Evolutionary conservation across 2,888 invertebrate species (phyloP), one percentile per base, ranked within the genome.

Genomic region (Aphidius colemani): DNA sequence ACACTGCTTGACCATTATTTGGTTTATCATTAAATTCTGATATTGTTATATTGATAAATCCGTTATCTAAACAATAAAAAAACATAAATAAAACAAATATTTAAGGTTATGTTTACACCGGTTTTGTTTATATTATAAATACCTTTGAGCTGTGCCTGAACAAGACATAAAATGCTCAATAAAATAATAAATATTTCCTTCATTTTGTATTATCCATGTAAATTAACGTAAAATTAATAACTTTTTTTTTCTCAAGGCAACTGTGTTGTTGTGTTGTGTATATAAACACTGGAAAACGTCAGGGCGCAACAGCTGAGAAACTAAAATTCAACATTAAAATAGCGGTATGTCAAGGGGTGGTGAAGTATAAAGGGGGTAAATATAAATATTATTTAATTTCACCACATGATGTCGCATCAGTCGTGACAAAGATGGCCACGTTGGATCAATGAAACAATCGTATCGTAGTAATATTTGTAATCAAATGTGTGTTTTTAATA

Each of bases 391-490:
- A 45, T 30, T 46, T 9, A 9, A 30, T 18, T 45, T 76, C 74
- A 76, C 82, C 85, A 84, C 81, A 78, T 84, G 85, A 83, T 84
- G 84, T 84, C 85, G 83, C 80, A 78, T 78, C 84, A 83, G 84
- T 85, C 79, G 77, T 69, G 67, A 64, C 71, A 86, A 89, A 89
- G 84, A 90, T 90, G 90, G 90, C 89, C 85, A 86, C 85, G 79
- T 82, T 76, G 87, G 90, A 90, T 90, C 90, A 90, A 90, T 90
- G 90, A 89, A 89, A 80, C 78, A 77, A 77, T 78, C 79, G 80
- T 83, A 79, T 71, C 69, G 78, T 80, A 80, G 79, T 82, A 81
- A 81, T 79, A 78, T 73, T 46, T 18, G 7, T 68, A 70, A 70
- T 18, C 13, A 72, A 72, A 70, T 66, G 69, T 70, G 71, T 67